These are phyloP conservation scores for Trilocha varians DNA, from an alignment of 2,888 invertebrate genomes.

Conservation along the genomic window DNA sequence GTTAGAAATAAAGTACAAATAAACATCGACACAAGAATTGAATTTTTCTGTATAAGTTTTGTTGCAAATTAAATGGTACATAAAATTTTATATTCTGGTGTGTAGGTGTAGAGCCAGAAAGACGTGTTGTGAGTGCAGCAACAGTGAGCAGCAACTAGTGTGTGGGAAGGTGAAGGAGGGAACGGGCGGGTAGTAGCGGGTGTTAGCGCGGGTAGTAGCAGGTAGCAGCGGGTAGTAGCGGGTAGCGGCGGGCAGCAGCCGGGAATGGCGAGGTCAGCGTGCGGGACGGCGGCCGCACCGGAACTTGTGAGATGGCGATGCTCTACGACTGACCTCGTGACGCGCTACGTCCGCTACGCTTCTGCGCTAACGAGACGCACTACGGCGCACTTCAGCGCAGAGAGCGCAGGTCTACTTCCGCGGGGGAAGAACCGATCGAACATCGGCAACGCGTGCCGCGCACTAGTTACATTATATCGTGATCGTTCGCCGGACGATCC, in stretches of 20 bases:
- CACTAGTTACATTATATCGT: constrained; percentile 45
- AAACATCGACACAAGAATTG: too few relatives aligned
- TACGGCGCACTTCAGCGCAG: too few relatives aligned
- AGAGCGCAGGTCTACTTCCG: constrained; percentile 43
- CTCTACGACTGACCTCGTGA: constrained; percentile 69
- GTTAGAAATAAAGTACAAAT: background rate
- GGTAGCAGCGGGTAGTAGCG: constrained; percentile 7
- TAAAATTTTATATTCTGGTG: background rate
- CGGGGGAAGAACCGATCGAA: constrained; percentile 46
- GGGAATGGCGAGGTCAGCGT: constrained; percentile 17
- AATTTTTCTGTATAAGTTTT: too few relatives aligned
- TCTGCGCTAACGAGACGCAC: constrained; percentile 44
- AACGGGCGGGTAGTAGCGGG: constrained; percentile 28
- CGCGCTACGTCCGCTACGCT: constrained; percentile 44
- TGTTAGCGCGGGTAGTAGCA: constrained; percentile 13
- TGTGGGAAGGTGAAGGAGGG: constrained; percentile 24
- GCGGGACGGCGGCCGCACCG: constrained; percentile 50
- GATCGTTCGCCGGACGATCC: constrained; percentile 66
- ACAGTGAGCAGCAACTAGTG: constrained; percentile 17
- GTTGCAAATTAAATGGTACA: too few relatives aligned
- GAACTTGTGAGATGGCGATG: constrained; percentile 74
- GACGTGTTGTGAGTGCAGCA: constrained; percentile 22
- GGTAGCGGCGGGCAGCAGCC: constrained; percentile 13
- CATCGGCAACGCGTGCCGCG: constrained; percentile 50
- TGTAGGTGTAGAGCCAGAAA: constrained; percentile 2